Base-by-base conservation (phyloP, 2,888 invertebrate species). In the Entomobrya multifasciata region DNA sequence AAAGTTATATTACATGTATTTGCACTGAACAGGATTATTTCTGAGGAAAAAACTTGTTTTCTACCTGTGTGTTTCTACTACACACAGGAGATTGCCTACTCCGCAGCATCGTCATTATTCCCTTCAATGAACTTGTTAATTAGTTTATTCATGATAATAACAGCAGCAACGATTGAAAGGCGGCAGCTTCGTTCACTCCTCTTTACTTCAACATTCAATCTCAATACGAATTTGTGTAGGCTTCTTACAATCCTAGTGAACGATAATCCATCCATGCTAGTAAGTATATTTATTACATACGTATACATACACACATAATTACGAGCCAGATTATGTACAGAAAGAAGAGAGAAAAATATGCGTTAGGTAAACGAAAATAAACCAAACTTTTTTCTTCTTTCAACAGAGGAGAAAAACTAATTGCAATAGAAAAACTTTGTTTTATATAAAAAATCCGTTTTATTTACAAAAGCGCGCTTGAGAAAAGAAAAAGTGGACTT, bases 71-170 rank as follows among this genome's bases (percentile, higher is more conserved):
- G n/a, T n/a, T n/a, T 30, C 36, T 57, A 36, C 36, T n/a, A 8
- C 36, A 4, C 36, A 36, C 27, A 30, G 20, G 55, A 52, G 52
- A n/a, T 49, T 55, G 30, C 6, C 20, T 17, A 13, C 11, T 47
- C 47, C n/a, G n/a, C 6, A 2, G 22, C 8, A 79, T 79, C 52
- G 10, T 79, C 13, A 0, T 41, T 57, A 77, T 78, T 55, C 44
- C n/a, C 70, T 44, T 79, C 30, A 79, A 72, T 85, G 52, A 85
- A 78, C 78, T 85, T 79, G 85, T 30, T 85, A 85, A 85, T 85
- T 85, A 85, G 85, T 79, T 85, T 72, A 70, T 85, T 85, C 57
- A 79, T 47, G 17, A 70, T 70, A 49, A 36, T 30, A 25, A 22
- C 20, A 60, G 36, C 36, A 36, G 36, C 36, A 57, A n/a, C 36